Evolutionary conservation across 2,797 vertebrate species (phyloP).

Genomic region (Poecilia gillii): DNA sequence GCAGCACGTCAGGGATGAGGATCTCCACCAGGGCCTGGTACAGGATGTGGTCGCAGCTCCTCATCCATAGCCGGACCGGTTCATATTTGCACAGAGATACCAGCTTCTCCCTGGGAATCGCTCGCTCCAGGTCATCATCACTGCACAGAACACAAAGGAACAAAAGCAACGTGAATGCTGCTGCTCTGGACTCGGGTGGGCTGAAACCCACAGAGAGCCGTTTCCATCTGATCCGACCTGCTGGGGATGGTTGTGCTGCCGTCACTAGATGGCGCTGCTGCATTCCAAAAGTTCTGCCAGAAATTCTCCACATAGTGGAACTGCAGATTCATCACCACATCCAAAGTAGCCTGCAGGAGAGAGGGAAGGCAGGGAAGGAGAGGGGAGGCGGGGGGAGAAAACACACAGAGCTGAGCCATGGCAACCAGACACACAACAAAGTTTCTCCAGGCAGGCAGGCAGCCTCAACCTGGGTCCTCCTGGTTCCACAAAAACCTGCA

Average conservation of each 20-base stretch:
- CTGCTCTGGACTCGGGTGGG: not conserved
- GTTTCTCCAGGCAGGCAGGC: constrained; percentile 65
- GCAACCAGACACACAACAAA: constrained; percentile 83
- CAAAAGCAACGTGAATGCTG: not conserved
- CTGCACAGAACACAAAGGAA: constrained; percentile 63
- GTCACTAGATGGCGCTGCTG: constrained; percentile 87
- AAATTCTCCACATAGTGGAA: constrained; percentile 97
- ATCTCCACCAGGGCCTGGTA: constrained; percentile 98
- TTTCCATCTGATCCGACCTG: constrained; percentile 80
- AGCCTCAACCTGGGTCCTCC: constrained; percentile 62
- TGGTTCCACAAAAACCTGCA: constrained; percentile 65
- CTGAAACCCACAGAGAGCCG: not conserved
- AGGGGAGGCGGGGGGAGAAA: constrained; percentile 50
- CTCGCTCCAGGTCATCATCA: constrained; percentile 86
- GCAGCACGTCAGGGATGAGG: constrained; percentile 95
- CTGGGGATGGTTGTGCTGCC: constrained; percentile 78
- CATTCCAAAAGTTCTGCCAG: constrained; percentile 98
- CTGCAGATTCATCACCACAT: constrained; percentile 97
- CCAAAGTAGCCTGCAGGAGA: constrained; percentile 88
- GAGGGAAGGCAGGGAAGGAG: constrained; percentile 28
- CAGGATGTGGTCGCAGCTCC: constrained; percentile 95
- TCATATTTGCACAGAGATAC: constrained; percentile 91
- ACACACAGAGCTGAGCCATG: constrained; percentile 76
- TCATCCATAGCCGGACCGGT: constrained; percentile 94
- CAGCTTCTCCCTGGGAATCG: constrained; percentile 90